Conservation (phyloP, 1,140 invertebrate species). For the Holotrichia oblita region DNA sequence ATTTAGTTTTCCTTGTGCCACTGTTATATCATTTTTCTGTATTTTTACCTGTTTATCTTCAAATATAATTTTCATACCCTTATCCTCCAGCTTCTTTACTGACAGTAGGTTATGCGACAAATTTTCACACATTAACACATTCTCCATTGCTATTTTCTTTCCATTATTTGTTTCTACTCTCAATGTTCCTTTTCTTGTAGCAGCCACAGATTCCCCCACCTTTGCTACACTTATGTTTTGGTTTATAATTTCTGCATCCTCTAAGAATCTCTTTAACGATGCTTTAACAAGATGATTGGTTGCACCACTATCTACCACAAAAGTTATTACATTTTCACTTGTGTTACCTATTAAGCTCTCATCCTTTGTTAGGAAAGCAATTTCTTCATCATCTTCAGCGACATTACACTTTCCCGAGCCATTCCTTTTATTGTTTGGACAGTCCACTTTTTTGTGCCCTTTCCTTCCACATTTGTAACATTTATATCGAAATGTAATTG, state of each 20-base stretch:
- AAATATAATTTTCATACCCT: constrained; percentile 26
- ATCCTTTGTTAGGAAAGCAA: background rate
- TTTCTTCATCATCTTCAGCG: background rate
- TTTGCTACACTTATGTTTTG: background rate
- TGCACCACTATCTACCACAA: constrained; percentile 36
- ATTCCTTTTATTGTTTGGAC: background rate
- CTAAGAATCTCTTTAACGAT: background rate
- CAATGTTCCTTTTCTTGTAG: background rate
- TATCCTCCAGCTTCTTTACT: constrained; percentile 29
- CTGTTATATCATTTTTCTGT: too few relatives aligned
- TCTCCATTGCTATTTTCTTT: background rate
- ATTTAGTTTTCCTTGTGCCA: too few relatives aligned
- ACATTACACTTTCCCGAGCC: background rate
- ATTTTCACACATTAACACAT: constrained; percentile 2
- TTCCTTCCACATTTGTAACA: background rate
- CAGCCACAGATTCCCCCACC: background rate
- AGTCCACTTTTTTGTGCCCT: constrained; percentile 7
- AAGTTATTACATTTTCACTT: background rate
- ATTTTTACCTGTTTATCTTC: constrained; percentile 1
- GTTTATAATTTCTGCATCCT: constrained; percentile 8
- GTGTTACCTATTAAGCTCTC: background rate
- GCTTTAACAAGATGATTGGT: constrained; percentile 23
- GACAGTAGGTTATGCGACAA: constrained; percentile 5
- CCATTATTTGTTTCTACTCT: background rate
- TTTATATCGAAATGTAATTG: background rate